Base-by-base conservation (phyloP, 2,888 invertebrate species). In the Melanostoma mellinum region DNA sequence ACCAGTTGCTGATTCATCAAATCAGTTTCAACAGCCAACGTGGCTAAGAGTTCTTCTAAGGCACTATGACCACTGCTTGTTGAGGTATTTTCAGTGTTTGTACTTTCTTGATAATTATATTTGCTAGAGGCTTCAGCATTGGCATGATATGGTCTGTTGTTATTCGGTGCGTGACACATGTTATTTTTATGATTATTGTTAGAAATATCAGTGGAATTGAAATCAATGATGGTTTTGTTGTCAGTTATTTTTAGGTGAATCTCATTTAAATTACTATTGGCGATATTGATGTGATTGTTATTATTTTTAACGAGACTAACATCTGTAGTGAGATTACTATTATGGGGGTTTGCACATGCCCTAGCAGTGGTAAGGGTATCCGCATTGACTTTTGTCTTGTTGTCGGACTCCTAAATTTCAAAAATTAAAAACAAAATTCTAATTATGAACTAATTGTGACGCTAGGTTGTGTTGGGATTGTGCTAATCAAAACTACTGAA, bases 41-140 rank as follows among this genome's bases (percentile, higher is more conserved):
- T 86, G 48, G 86, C 86, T 42, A 87, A 56, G 60, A 87, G 85
- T 71, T 76, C 79, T 74, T 87, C 86, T 86, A 87, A 82, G 60
- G 86, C 84, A 80, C 86, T 82, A 72, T 86, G 85, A 30, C 86
- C 86, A 79, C 79, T 63, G 69, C 72, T 65, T 32, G 35, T 52
- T 75, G 77, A 75, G 72, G 71, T 75, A 65, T 79, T 85, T 75
- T 69, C 52, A 40, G 58, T 32, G 6, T 78, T 85, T 75, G 65
- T 77, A 56, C 72, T 78, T 30, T 74, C 71, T 42, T 74, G 48
- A 52, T 77, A 55, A 61, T 30, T 76, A 35, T 78, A 73, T 71
- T 74, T 77, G 46, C 33, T 73, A 36, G 60, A 65, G 35, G 63
- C 48, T 65, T 74, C 73, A 50, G 50, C 38, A 52, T 69, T 81